Base-by-base conservation (phyloP, 2,888 invertebrate genomes). In the Acrobasis repandana region DNA sequence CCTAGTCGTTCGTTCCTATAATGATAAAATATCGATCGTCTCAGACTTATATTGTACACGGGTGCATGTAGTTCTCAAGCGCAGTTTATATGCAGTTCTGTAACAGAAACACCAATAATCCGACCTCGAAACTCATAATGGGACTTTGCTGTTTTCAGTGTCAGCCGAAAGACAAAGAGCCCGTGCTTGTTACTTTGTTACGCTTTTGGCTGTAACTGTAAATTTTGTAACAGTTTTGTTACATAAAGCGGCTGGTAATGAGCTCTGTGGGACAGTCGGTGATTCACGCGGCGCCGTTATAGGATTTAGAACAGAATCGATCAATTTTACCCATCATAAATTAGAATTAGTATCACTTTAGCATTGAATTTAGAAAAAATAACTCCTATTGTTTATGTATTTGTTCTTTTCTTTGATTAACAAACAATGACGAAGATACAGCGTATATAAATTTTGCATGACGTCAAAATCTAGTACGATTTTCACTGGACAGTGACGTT, bases 221-320 rank as follows among this genome's bases (percentile, higher is more conserved):
- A 69, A 85, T 82, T 80, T 84, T 80, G 78, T 81, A 80, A 85
- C 85, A 85, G 83, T 86, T 79, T 75, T 67, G 80, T 88, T 85
- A 85, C 82, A 84, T 88, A 86, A 87, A 88, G 81, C 77, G 62
- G 36, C 67, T 70, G 76, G 80, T 75, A 76, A 79, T 76, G 69
- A 69, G 64, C 61, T 68, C 67, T 70, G 68, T 66, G 70, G 68
- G 68, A 63, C 73, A 71, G 60, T 63, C 64, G 50, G 70, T 87
- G 85, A 86, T 67, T 87, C 83, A 86, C 63, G 61, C 60, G 60
- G 59, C 65, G 65, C 84, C 82, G 84, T 83, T 85, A 84, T 60
- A 62, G 66, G 70, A 78, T 79, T 75, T 70, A 69, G 75, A 65
- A 64, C 76, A 71, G 65, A 57, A 68, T 63, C 56, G 62, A 61